Percentiles rank a stretch among this genome's conserved stretches.
Evolutionary conservation across 2,797 vertebrate genomes (phyloP).

Genomic region (Acridotheres tristis): DNA sequence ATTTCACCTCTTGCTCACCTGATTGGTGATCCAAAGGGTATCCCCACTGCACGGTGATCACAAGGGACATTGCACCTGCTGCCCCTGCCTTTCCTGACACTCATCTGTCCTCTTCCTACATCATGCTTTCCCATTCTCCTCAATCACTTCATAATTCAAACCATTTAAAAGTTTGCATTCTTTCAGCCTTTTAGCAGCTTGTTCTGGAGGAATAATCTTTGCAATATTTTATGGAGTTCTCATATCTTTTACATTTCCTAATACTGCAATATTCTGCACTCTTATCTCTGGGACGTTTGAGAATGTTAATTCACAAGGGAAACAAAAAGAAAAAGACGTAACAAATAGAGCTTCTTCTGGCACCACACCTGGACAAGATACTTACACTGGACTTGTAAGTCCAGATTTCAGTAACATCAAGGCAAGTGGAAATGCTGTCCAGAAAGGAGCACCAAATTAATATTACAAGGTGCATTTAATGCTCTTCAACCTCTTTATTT

Average conservation of each 20-base stretch:
- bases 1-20: background rate
- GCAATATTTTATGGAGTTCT: background rate
- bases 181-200: background rate
- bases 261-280: background rate
- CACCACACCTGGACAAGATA: background rate
- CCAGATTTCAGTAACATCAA: background rate
- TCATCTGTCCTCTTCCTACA: background rate
- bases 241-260: background rate
- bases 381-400: background rate
- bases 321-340: background rate
- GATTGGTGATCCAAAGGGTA: background rate
- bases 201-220: background rate
- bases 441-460: background rate
- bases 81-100: background rate
- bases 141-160: background rate
- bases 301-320: background rate
- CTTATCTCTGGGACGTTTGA: background rate
- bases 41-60: background rate
- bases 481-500: background rate
- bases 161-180: background rate
- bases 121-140: background rate
- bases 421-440: background rate
- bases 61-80: background rate
- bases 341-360: background rate
- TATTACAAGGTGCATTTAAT: background rate